These are phyloP conservation scores for Poecilobothrus nobilitatus DNA, from an alignment of 2,888 invertebrate species.

Conservation along the genomic window DNA sequence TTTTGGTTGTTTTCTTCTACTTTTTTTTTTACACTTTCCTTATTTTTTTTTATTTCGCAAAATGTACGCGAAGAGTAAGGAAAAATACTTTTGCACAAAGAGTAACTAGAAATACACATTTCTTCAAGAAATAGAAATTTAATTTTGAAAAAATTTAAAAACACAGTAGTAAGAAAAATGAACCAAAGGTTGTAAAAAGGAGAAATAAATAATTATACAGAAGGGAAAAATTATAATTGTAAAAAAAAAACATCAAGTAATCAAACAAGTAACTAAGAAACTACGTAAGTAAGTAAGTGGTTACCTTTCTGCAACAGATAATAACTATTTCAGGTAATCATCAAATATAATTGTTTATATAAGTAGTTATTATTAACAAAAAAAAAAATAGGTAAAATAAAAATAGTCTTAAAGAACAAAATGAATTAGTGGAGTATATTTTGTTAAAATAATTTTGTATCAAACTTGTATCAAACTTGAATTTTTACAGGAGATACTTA, in stretches of 20 bases:
- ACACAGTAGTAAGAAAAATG: too few relatives aligned
- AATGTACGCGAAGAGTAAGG: not conserved
- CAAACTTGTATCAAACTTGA: too few relatives aligned
- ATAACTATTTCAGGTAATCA: not conserved
- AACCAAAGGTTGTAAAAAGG: too few relatives aligned
- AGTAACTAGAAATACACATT: too few relatives aligned
- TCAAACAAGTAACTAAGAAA: not conserved
- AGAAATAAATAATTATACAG: too few relatives aligned
- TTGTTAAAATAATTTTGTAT: not conserved
- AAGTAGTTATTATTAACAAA: not conserved
- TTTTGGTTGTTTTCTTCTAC: not conserved
- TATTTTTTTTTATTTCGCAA: not conserved
- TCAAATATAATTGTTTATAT: not conserved
- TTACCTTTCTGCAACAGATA: not conserved
- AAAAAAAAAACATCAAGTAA: not conserved
- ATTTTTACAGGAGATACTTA: too few relatives aligned
- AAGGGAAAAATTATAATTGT: too few relatives aligned
- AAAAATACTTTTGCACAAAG: not conserved
- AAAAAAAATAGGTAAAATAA: not conserved
- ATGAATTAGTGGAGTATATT: not conserved
- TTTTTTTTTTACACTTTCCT: not conserved
- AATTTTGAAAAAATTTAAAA: too few relatives aligned
- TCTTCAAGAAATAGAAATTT: too few relatives aligned
- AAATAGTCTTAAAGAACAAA: not conserved
- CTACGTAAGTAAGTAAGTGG: not conserved